These are phyloP conservation scores for Germaria angustata DNA, from an alignment of 2,888 invertebrate species.

Conservation along the genomic window DNA sequence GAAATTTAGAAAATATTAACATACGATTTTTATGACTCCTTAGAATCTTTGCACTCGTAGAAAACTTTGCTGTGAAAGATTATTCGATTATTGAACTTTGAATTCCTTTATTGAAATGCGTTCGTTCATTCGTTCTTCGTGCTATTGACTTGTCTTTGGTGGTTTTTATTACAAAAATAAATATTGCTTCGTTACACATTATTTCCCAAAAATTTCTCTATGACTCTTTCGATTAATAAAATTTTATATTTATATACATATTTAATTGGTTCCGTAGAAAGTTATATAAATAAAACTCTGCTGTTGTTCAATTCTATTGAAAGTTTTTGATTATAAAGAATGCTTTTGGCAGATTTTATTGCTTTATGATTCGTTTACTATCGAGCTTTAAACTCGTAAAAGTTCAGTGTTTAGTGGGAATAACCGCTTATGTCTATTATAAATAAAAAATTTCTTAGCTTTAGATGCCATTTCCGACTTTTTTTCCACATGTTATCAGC, in stretches of 20 bases:
- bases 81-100: neutral
- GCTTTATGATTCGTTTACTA: too few relatives aligned
- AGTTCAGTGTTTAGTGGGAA: too few relatives aligned
- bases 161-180: slow-evolving; percentile 9
- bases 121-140: too few relatives aligned
- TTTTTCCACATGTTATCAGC: too few relatives aligned
- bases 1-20: slow-evolving; percentile 29
- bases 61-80: neutral
- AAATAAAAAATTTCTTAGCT: too few relatives aligned
- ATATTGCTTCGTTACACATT: neutral
- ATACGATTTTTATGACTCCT: slow-evolving; percentile 39
- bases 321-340: too few relatives aligned
- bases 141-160: neutral
- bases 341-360: too few relatives aligned
- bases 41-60: slow-evolving; percentile 15
- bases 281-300: neutral
- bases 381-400: too few relatives aligned
- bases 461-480: too few relatives aligned
- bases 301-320: neutral
- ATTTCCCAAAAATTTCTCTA: neutral
- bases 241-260: neutral
- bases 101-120: too few relatives aligned
- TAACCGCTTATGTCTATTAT: too few relatives aligned
- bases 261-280: neutral
- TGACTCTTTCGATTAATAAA: neutral